These are phyloP conservation scores for Listronotus bonariensis DNA, from an alignment of 1,140 invertebrate genomes.

Conservation along the genomic window DNA sequence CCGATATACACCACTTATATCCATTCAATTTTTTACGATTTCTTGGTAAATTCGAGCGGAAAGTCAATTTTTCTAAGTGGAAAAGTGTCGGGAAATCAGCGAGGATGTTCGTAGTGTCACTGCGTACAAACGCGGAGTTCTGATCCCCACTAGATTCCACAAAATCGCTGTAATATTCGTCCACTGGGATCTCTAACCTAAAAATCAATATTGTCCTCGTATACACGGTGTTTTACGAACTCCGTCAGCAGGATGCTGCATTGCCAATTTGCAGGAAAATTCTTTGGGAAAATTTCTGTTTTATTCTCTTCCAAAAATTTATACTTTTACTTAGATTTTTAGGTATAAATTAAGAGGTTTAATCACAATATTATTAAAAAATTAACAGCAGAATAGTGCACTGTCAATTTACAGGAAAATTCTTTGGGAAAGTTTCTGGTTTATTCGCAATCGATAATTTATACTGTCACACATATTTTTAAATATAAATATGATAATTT, in stretches of 20 bases:
- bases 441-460: too few species aligned
- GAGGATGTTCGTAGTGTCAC: slow-evolving; percentile 26
- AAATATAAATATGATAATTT: too few species aligned
- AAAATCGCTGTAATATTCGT: slow-evolving; percentile 42
- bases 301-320: too few species aligned
- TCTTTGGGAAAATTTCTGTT: too few species aligned
- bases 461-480: too few species aligned
- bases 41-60: background rate
- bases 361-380: too few species aligned
- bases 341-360: too few species aligned
- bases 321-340: too few species aligned
- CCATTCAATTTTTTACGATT: slow-evolving; percentile 22
- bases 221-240: slow-evolving; percentile 37
- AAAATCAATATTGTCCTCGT: slow-evolving; percentile 51
- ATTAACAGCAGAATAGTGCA: slow-evolving; percentile 3
- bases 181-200: slow-evolving; percentile 52
- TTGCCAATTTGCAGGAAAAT: background rate
- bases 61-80: slow-evolving; percentile 13
- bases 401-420: background rate
- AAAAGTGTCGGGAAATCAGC: slow-evolving; percentile 5
- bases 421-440: too few species aligned
- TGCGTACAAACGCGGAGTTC: slow-evolving; percentile 36
- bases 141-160: slow-evolving; percentile 41
- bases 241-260: slow-evolving; percentile 10
- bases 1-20: slow-evolving; percentile 41